A percentile compares a stretch with the other conserved stretches of the same genome.
Conservation (phyloP, 2,113 vertebrate species). For the Alligator mississippiensis region DNA sequence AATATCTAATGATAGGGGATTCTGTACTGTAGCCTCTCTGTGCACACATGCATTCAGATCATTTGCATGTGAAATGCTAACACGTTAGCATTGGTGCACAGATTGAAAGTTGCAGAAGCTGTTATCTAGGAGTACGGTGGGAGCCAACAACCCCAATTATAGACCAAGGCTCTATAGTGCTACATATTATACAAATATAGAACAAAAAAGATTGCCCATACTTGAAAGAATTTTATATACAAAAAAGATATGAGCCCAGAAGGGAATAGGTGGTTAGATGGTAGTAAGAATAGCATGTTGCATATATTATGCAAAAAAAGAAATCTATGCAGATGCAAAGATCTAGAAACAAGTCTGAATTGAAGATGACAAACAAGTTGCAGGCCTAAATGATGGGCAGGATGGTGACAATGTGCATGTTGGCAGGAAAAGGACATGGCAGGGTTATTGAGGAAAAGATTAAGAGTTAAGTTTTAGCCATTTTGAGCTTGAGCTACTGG, state of each 20-base stretch:
- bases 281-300: background rate
- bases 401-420: background rate
- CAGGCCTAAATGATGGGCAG: background rate
- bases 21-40: background rate
- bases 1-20: background rate
- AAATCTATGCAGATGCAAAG: background rate
- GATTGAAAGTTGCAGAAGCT: conserved; percentile 3
- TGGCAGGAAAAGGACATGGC: background rate
- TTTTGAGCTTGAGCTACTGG: background rate
- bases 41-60: background rate
- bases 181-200: background rate
- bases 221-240: background rate
- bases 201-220: background rate
- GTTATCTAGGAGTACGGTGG: background rate
- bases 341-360: too few relatives aligned
- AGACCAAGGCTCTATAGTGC: background rate
- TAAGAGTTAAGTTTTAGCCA: background rate
- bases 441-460: background rate
- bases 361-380: too few relatives aligned
- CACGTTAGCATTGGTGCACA: background rate
- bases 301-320: background rate
- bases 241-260: background rate
- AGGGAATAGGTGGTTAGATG: too few relatives aligned
- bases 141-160: background rate
- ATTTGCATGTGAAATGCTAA: conserved; percentile 17